A percentile compares a stretch with the other conserved stretches of the same genome.
phyloP scores from a whole-genome alignment of 2,797 vertebrate genomes.

The Picus viridis region DNA sequence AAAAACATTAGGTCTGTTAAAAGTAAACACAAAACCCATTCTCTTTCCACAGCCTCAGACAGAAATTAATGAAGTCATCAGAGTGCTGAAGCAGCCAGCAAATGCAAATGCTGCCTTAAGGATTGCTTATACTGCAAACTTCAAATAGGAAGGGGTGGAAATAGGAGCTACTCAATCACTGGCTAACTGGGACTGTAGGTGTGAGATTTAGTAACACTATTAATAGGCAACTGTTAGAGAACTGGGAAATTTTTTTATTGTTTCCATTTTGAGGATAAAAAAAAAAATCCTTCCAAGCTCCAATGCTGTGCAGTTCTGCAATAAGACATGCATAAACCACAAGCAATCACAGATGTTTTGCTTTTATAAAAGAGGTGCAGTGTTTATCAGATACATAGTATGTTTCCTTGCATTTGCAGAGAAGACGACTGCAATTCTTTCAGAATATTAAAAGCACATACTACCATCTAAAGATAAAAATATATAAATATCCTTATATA shows the following conservation, averaged over 20 bases:
- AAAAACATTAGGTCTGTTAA: slow-evolving; percentile 1
- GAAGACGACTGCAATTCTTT: not conserved
- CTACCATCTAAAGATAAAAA: not conserved
- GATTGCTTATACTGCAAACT: slow-evolving; percentile 11
- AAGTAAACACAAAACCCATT: not conserved
- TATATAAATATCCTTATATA: not conserved
- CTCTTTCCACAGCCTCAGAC: not conserved
- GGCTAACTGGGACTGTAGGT: not conserved
- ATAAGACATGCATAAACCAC: not conserved
- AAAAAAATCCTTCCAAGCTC: not conserved
- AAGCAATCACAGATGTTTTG: not conserved
- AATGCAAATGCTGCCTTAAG: slow-evolving; percentile 17
- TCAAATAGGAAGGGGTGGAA: slow-evolving; percentile 7
- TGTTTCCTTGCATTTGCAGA: not conserved
- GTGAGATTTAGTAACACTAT: not conserved
- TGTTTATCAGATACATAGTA: not conserved
- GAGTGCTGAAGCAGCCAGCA: not conserved
- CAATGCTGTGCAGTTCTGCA: not conserved
- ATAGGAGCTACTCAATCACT: not conserved
- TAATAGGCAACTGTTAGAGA: not conserved
- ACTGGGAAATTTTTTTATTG: not conserved
- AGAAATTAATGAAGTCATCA: slow-evolving; percentile 42
- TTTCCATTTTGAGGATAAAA: not conserved
- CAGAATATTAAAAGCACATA: not conserved
- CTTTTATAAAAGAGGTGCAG: not conserved